Conservation (phyloP, 2,888 invertebrate genomes). For the Lepeophtheirus nordmannii region DNA sequence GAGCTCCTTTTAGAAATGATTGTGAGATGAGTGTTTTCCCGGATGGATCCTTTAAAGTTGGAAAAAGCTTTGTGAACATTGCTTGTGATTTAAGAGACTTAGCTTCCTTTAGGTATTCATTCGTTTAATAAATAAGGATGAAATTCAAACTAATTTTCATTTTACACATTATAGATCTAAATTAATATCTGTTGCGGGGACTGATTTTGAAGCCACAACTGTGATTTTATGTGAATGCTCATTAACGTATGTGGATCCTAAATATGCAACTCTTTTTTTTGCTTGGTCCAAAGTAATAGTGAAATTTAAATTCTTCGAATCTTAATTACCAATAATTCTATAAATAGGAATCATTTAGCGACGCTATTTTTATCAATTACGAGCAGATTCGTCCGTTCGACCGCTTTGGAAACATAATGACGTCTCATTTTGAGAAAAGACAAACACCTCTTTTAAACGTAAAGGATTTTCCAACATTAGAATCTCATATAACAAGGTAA, state of each 20-base stretch:
- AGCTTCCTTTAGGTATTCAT: no score
- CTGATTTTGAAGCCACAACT: neutral
- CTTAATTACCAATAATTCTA: no score
- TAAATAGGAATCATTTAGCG: no score
- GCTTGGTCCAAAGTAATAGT: neutral
- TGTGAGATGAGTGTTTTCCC: no score
- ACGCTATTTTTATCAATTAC: neutral
- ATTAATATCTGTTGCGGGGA: neutral
- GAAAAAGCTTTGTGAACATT: no score
- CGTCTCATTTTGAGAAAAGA: neutral
- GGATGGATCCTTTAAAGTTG: no score
- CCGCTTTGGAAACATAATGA: slow-evolving; percentile 1
- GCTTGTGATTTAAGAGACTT: no score
- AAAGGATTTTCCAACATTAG: neutral
- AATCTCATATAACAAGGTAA: neutral
- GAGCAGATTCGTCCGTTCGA: slow-evolving; percentile 2
- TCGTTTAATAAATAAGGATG: no score
- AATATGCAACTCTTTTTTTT: neutral
- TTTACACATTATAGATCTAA: no score
- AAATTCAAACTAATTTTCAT: no score
- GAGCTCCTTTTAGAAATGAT: neutral
- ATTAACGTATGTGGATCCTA: neutral
- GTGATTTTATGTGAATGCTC: neutral
- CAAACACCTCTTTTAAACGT: slow-evolving; percentile 1
- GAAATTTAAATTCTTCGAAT: no score